Evolutionary conservation across 2,888 invertebrate genomes (phyloP).

Genomic region (Furcula furcula): DNA sequence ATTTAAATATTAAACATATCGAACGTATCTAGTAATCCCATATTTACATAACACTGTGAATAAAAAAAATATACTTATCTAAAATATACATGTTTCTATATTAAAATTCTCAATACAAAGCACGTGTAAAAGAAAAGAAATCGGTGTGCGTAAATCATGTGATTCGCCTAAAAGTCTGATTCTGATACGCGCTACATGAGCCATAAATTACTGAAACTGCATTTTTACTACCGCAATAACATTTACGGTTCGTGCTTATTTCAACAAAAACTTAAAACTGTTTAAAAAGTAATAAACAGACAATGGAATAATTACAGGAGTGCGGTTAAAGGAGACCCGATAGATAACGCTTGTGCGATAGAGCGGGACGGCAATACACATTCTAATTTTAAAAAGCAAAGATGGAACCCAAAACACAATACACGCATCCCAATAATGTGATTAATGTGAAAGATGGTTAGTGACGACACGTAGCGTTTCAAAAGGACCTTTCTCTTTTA

Average conservation of each 20-base stretch:
- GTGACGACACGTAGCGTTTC: constrained; percentile 48
- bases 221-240: constrained; percentile 73
- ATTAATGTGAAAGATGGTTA: constrained; percentile 58
- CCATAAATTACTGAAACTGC: constrained; percentile 75
- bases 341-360: constrained; percentile 30
- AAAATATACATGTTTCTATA: constrained; percentile 3
- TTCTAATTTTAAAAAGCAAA: constrained; percentile 81
- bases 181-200: constrained; percentile 62
- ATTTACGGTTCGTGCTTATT: constrained; percentile 72
- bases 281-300: constrained; percentile 75
- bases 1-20: constrained; percentile 12
- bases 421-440: constrained; percentile 67
- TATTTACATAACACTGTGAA: constrained; percentile 19
- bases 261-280: constrained; percentile 75
- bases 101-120: neutral
- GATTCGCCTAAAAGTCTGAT: constrained; percentile 54
- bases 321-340: constrained; percentile 56
- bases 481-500: constrained; percentile 58
- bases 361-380: constrained; percentile 59
- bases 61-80: too few species aligned
- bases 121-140: constrained; percentile 1
- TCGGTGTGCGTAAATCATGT: constrained; percentile 40
- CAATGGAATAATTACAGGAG: constrained; percentile 70
- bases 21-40: constrained; percentile 10
- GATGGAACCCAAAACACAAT: constrained; percentile 80